Evolutionary conservation across 92 coral and sea anemone genomes (phyloP), one percentile per base, ranked within the genome.

Genomic region (Ricordea florida): DNA sequence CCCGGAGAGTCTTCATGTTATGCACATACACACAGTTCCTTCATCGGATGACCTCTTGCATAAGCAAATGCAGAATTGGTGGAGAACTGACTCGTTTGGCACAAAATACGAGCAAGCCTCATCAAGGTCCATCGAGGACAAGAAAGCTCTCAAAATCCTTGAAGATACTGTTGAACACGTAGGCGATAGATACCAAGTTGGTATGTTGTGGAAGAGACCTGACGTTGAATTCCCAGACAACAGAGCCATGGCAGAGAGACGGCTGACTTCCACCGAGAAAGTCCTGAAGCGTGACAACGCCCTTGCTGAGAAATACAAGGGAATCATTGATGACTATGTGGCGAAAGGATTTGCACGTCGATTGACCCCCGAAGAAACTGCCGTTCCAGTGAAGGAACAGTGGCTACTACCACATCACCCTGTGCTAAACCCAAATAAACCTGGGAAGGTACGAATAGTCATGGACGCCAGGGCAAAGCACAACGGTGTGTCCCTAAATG

Each of bases 1-100:
- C 7, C 58, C 83, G 10, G 81, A 72, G 27, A 18, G 62, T 40
- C 57, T 51, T 11, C 79, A 50, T 40, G 55, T 56, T 24, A 61
- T 64, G 70, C 79, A 80, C 40, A 62, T 75, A 34, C 45, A 76
- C 34, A 82, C 64, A 2, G 85, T 76, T 13, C 66, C 53, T 18
- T 47, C 49, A 22, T 38, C 57, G 3, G 86, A 90, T 1, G 84
- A 82, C 15, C 31, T 71, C 4, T 81, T 73, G 6, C 64, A 23
- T 36, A 52, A 37, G 24, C 65, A 76, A 56, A 81, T 77, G 2
- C 61, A 90, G 62, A 45, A 81, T 43, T 85, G 82, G 65, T 89
- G 91, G 91, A 57, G 45, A 30, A 76, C 88, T 11, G 86, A 89
- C 45, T 46, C 84, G 0, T 84, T 79, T 74, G 85, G 85, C 4